A percentile compares a stretch with the other conserved stretches of the same genome.
These are phyloP conservation scores for Hycleus cichorii DNA, from an alignment of 1,140 invertebrate genomes.

Conservation along the genomic window DNA sequence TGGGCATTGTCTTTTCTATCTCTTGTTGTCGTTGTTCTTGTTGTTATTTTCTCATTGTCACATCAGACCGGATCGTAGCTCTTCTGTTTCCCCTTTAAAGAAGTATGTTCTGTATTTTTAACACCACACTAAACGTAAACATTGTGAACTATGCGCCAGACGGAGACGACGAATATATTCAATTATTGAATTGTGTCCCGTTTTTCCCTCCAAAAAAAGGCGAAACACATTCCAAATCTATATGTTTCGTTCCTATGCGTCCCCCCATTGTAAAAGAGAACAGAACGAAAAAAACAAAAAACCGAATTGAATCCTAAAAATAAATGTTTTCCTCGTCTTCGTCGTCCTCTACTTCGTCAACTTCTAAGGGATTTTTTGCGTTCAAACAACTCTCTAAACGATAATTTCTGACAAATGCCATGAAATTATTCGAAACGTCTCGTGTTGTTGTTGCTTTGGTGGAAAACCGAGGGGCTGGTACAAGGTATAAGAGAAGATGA, in stretches of 20 bases:
- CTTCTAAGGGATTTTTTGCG: no score
- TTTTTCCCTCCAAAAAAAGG: constrained; percentile 9
- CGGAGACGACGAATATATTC: background rate
- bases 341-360: no score
- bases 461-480: no score
- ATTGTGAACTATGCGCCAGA: background rate
- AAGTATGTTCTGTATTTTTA: constrained; percentile 19
- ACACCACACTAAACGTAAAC: constrained; percentile 8
- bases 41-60: constrained; percentile 20
- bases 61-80: constrained; percentile 14
- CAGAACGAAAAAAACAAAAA: background rate
- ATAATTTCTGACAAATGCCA: no score
- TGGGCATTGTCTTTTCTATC: constrained; percentile 10
- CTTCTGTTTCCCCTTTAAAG: background rate
- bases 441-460: no score
- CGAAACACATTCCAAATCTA: constrained; percentile 2
- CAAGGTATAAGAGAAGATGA: no score
- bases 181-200: constrained; percentile 7
- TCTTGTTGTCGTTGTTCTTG: no score
- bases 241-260: no score
- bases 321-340: no score
- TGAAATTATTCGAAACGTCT: no score
- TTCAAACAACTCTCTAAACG: no score
- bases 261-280: background rate
- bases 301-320: no score